These are phyloP conservation scores for Sarotherodon lohbergeri DNA, from an alignment of 2,113 vertebrate genomes.

Conservation along the genomic window DNA sequence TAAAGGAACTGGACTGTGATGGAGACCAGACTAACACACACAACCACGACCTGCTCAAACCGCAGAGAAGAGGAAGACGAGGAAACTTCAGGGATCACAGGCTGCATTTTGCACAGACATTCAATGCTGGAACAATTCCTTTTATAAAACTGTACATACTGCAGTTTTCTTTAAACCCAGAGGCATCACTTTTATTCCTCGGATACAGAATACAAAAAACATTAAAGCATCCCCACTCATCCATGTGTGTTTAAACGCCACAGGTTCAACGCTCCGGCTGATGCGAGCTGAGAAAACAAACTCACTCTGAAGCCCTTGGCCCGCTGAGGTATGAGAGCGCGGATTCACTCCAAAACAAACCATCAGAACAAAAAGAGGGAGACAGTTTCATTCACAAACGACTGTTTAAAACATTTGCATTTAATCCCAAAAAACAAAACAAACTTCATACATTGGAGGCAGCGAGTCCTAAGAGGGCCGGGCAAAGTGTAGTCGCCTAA, in stretches of 20 bases:
- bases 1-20: background rate
- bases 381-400: background rate
- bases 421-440: background rate
- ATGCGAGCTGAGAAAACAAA: background rate
- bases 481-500: background rate
- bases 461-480: background rate
- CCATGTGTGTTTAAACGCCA: background rate
- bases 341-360: background rate
- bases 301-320: conserved; percentile 3
- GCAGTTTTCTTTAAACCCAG: conserved; percentile 8
- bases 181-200: background rate
- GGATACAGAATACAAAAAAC: conserved; percentile 4
- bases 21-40: background rate
- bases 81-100: background rate
- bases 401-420: background rate
- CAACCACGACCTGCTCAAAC: background rate
- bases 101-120: background rate
- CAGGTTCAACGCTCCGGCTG: background rate
- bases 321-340: conserved; percentile 29
- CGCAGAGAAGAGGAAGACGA: background rate
- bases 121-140: conserved; percentile 43
- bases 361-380: background rate
- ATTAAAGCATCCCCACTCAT: conserved; percentile 11
- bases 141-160: conserved; percentile 46
- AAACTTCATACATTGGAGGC: background rate